Conservation (phyloP, 2,888 invertebrate genomes). For the Epistrophe grossulariae region DNA sequence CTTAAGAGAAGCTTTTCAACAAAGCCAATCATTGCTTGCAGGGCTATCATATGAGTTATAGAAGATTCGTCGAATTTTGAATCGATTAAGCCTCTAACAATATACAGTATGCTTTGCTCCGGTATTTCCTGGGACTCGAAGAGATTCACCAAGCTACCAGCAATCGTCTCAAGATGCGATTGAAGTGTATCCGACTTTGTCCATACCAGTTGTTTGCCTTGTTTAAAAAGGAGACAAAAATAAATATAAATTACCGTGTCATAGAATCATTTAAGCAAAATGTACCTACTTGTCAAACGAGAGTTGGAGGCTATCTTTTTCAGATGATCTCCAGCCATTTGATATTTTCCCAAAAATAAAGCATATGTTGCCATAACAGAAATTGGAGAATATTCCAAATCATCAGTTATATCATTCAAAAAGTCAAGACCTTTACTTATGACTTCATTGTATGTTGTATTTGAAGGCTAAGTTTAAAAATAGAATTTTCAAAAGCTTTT, state of each 20-base stretch:
- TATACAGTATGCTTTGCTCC: slow-evolving; percentile 82
- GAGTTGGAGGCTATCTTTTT: not conserved
- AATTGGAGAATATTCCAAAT: not conserved
- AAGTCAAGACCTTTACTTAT: slow-evolving; percentile 86
- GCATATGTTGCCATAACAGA: slow-evolving; percentile 34
- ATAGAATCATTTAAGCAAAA: no score
- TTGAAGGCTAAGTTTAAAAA: not conserved
- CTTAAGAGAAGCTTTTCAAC: slow-evolving; percentile 85
- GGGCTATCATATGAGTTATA: slow-evolving; percentile 85
- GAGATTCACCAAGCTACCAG: slow-evolving; percentile 80
- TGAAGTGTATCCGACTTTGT: slow-evolving; percentile 8
- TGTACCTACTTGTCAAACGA: not conserved
- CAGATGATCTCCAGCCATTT: slow-evolving; percentile 6
- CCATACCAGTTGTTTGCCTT: slow-evolving; percentile 3
- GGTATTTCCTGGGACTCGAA: slow-evolving; percentile 79
- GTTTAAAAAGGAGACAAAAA: not conserved
- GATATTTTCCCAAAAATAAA: slow-evolving; percentile 39
- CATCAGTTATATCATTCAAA: slow-evolving; percentile 10
- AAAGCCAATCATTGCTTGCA: slow-evolving; percentile 87
- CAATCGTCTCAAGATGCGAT: slow-evolving; percentile 78
- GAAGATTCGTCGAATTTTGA: slow-evolving; percentile 79
- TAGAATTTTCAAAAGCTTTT: not conserved
- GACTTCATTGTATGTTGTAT: slow-evolving; percentile 84
- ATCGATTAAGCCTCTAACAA: slow-evolving; percentile 89
- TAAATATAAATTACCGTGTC: no score